Base-by-base conservation (phyloP, 1,140 invertebrate genomes). In the Magallana ariakensis region DNA sequence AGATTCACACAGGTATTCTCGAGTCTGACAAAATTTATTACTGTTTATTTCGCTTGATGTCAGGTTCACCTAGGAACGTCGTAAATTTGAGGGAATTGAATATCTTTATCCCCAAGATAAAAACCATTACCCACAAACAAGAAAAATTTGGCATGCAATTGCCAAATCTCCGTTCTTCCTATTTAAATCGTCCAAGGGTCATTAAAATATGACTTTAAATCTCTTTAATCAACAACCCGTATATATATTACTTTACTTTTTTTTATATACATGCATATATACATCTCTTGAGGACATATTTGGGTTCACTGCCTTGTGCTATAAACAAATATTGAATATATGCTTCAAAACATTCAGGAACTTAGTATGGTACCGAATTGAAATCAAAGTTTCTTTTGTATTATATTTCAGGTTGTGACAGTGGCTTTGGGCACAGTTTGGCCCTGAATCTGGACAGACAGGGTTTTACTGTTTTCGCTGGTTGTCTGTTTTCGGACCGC, bases 401-500 rank as follows among this genome's bases (percentile, higher is more conserved):
- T 46, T 13, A 11, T 53, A 16, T 91, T 91, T 16, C 83, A 93
- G 93, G 93, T 82, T 94, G 93, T 89, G 93, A 94, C 88, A 93
- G 90, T 85, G 93, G 93, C 0, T 94, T 94, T 85, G 93, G 93
- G 8, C 87, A 94, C 81, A 87, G 92, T 22, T 89, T 95, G 33
- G 95, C 95, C 0, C 87, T 88, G 10, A 90, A 92, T 16, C 90
- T 96, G 54, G 93, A 95, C 87, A 54, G 81, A 15, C 86, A 93
- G 56, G 95, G 95, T 1, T 95, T 94, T 83, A 90, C 92, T 54
- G 95, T 96, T 11, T 95, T 93, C 87, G 97, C 97, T 15, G 96
- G 96, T 4, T 97, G 97, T 92, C 95, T 97, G 33, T 91, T 95
- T 9, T 94, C 95, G 0, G 94, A 96, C 26, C 91, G 94, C 0